Evolutionary conservation across 2,797 vertebrate genomes (phyloP).

Genomic region (Pachyuromys duprasi): DNA sequence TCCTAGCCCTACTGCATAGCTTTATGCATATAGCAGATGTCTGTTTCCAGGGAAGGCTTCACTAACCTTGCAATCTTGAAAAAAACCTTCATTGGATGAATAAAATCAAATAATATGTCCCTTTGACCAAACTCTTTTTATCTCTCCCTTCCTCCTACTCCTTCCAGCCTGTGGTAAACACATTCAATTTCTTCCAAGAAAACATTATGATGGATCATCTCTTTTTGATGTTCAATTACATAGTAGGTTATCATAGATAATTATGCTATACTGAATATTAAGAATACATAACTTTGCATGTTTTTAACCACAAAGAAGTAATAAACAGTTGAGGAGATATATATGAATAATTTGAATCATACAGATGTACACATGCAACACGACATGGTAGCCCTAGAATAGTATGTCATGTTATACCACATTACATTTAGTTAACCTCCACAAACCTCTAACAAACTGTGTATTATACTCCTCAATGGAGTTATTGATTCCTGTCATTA

Average conservation of each 20-base stretch:
- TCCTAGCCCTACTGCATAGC: background rate
- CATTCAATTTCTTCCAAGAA: background rate
- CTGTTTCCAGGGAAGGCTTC: background rate
- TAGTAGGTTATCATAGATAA: background rate
- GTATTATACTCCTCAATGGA: background rate
- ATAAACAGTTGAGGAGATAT: background rate
- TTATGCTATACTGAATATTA: background rate
- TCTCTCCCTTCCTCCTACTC: background rate
- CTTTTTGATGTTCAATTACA: background rate
- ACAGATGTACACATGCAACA: background rate
- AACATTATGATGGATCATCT: background rate
- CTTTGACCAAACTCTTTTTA: background rate
- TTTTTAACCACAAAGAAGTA: background rate
- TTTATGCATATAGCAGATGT: background rate
- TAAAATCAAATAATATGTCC: background rate
- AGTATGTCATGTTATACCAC: background rate
- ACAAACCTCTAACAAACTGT: background rate
- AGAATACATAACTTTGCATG: background rate
- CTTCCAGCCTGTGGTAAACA: background rate
- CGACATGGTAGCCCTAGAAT: background rate
- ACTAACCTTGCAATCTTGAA: background rate
- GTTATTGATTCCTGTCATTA: constrained; percentile 9
- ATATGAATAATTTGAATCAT: background rate
- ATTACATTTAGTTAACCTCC: background rate
- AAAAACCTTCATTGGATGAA: constrained; percentile 32